Evolutionary conservation across 2,888 invertebrate species (phyloP).

Genomic region (Sialis fuliginosa): DNA sequence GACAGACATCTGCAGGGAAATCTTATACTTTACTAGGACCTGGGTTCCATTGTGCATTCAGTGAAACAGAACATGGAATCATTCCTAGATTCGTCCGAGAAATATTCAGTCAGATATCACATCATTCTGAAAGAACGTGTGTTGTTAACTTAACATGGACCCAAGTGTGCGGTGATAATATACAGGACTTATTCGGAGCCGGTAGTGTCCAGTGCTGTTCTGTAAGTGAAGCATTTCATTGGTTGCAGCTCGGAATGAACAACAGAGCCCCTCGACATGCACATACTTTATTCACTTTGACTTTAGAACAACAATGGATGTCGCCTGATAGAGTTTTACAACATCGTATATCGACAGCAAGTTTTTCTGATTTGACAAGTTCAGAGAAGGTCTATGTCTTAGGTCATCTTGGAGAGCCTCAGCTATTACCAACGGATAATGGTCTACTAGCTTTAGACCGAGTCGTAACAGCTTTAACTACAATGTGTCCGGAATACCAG

Average conservation of each 20-base stretch:
- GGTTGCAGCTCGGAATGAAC: slow-evolving; percentile 45
- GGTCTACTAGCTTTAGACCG: slow-evolving; percentile 48
- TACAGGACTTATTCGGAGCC: slow-evolving; percentile 34
- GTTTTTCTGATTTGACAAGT: slow-evolving; percentile 51
- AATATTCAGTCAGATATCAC: slow-evolving; percentile 45
- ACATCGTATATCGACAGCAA: slow-evolving; percentile 53
- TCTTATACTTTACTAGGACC: slow-evolving; percentile 56
- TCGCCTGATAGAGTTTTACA: slow-evolving; percentile 46
- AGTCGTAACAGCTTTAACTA: slow-evolving; percentile 39
- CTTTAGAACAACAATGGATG: slow-evolving; percentile 57
- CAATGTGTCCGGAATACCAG: slow-evolving; percentile 19
- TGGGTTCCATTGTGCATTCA: slow-evolving; percentile 37
- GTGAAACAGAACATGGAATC: slow-evolving; percentile 53
- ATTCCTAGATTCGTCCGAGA: slow-evolving; percentile 54
- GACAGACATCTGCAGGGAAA: slow-evolving; percentile 46
- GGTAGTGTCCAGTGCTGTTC: slow-evolving; percentile 36
- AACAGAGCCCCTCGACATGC: slow-evolving; percentile 36
- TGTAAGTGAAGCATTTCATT: slow-evolving; percentile 51
- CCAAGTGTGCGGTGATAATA: slow-evolving; percentile 49
- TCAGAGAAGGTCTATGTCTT: slow-evolving; percentile 30
- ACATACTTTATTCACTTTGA: slow-evolving; percentile 53
- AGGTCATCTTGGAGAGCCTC: slow-evolving; percentile 26
- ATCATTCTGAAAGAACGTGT: slow-evolving; percentile 44
- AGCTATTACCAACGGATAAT: slow-evolving; percentile 35
- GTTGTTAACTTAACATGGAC: slow-evolving; percentile 54